Evolutionary conservation across 2,888 invertebrate species (phyloP).

Genomic region (Lasioglossum vierecki): DNA sequence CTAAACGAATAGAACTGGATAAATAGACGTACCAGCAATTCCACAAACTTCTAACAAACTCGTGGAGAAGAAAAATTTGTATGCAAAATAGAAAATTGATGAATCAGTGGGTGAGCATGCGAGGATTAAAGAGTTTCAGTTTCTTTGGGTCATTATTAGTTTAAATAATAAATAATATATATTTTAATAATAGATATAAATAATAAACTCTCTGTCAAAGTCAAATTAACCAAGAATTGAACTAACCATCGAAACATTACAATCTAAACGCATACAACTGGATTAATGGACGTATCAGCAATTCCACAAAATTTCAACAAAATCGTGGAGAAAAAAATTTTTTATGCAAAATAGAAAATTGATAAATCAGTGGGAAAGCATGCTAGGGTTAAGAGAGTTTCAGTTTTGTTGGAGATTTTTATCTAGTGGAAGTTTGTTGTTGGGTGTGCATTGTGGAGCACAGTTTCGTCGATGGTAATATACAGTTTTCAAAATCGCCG

Average conservation of each 20-base stretch:
- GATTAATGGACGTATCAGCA: neutral
- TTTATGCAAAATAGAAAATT: neutral
- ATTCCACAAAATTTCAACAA: neutral
- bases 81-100: too few relatives aligned
- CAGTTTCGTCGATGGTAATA: neutral
- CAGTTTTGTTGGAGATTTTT: neutral
- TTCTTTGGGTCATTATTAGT: too few relatives aligned
- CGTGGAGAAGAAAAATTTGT: neutral
- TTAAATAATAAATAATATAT: too few relatives aligned
- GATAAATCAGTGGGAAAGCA: neutral
- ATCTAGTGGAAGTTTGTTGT: neutral
- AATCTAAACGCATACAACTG: neutral
- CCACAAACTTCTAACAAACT: neutral
- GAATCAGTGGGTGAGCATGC: neutral
- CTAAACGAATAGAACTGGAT: neutral
- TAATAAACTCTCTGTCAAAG: neutral
- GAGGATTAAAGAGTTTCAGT: neutral
- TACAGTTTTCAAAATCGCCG: conserved; percentile 27
- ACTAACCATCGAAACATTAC: neutral
- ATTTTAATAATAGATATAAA: too few relatives aligned
- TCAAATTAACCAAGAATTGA: neutral
- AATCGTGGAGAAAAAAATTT: neutral
- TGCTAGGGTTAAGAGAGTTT: neutral
- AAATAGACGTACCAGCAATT: neutral
- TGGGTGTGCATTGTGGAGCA: neutral